These are phyloP conservation scores for Thymelicus sylvestris DNA, from an alignment of 2,888 invertebrate genomes.

Conservation along the genomic window DNA sequence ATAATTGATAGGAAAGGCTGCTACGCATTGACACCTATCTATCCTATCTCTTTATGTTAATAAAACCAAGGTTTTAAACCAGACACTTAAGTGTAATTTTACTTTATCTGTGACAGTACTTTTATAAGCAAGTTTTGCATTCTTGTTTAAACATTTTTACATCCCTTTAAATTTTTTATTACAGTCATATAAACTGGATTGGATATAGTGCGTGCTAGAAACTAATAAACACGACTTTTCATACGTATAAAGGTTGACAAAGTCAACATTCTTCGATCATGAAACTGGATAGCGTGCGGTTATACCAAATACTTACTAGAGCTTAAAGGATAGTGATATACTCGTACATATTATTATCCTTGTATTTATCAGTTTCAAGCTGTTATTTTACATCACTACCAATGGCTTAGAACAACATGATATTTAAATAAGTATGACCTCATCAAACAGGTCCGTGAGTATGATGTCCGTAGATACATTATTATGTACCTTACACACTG, in stretches of 20 bases:
- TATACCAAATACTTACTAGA: slow-evolving; percentile 22
- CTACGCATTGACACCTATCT: too few relatives aligned
- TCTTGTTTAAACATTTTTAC: too few relatives aligned
- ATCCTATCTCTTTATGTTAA: too few relatives aligned
- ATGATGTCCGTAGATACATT: not conserved
- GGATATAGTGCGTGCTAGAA: too few relatives aligned
- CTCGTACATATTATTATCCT: not conserved
- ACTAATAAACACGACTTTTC: not conserved
- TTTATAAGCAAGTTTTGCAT: too few relatives aligned
- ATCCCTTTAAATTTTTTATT: too few relatives aligned
- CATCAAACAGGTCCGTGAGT: slow-evolving; percentile 6
- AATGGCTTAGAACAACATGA: not conserved
- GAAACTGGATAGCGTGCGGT: slow-evolving; percentile 23
- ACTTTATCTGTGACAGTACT: too few relatives aligned
- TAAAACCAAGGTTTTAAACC: too few relatives aligned
- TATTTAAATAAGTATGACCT: slow-evolving; percentile 18
- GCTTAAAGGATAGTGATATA: slow-evolving; percentile 20
- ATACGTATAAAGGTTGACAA: not conserved
- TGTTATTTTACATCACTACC: not conserved
- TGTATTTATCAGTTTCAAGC: not conserved
- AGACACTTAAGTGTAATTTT: too few relatives aligned
- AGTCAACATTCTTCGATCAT: slow-evolving; percentile 18
- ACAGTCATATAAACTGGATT: not conserved
- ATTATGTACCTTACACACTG: not conserved
- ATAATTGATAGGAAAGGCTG: too few relatives aligned